Evolutionary conservation across 2,113 vertebrate species (phyloP).

Genomic region (Danionella cerebrum): DNA sequence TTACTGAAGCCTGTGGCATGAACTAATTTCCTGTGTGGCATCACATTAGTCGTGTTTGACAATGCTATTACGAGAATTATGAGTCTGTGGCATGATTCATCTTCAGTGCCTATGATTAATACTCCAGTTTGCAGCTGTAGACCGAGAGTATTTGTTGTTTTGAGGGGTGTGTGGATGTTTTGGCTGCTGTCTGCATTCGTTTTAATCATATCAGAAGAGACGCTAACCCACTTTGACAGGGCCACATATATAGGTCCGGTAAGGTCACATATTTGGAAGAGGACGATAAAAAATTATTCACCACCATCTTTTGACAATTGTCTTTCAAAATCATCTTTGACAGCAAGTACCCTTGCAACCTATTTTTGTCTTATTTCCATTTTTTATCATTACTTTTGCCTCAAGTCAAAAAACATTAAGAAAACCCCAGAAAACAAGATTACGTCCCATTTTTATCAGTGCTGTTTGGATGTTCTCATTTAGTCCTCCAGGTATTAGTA

Average conservation of each 20-base stretch:
- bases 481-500: not conserved
- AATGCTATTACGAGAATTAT: not conserved
- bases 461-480: not conserved
- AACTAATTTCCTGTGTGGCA: not conserved
- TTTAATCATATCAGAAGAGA: not conserved
- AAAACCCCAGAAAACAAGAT: not conserved
- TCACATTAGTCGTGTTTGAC: not conserved
- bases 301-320: slow-evolving; percentile 4
- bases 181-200: slow-evolving; percentile 6
- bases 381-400: not conserved
- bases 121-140: not conserved
- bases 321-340: slow-evolving; percentile 15
- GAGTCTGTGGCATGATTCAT: not conserved
- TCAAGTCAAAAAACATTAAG: not conserved
- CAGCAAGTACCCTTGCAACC: not conserved
- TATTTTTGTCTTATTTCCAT: not conserved
- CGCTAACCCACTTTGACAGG: not conserved
- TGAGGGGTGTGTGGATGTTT: not conserved
- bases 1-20: not conserved
- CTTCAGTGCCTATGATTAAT: not conserved
- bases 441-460: not conserved
- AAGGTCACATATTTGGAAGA: not conserved
- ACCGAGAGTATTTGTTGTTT: not conserved
- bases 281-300: slow-evolving; percentile 8
- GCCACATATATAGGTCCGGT: not conserved